Evolutionary conservation across 1,140 invertebrate species (phyloP).

Genomic region (Papilio helenus): DNA sequence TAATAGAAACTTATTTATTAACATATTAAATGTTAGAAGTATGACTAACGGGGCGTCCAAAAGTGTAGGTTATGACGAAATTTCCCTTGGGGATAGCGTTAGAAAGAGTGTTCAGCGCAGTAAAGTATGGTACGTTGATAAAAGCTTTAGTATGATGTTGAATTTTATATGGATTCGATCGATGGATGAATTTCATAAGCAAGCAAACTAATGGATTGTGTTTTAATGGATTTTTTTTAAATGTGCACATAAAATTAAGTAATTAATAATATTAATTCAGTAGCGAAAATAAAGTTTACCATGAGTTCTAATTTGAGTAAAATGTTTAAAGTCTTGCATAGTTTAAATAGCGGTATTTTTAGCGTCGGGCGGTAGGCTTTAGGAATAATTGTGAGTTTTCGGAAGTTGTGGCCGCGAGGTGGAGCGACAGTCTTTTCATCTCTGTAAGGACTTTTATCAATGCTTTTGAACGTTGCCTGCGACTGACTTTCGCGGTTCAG

Average conservation of each 20-base stretch:
- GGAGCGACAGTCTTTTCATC: conserved; percentile 34
- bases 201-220: neutral
- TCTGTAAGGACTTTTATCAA: conserved; percentile 31
- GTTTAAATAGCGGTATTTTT: conserved; percentile 26
- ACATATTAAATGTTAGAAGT: neutral
- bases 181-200: neutral
- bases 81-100: conserved; percentile 9
- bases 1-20: neutral
- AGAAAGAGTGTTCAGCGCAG: neutral
- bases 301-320: conserved; percentile 7
- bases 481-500: conserved; percentile 15
- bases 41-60: neutral
- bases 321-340: conserved; percentile 29
- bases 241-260: neutral
- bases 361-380: conserved; percentile 28
- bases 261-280: neutral
- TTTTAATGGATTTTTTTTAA: neutral
- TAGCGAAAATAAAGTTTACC: neutral
- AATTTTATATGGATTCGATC: conserved; percentile 6
- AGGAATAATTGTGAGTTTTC: conserved; percentile 34
- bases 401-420: conserved; percentile 29
- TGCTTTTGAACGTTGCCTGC: conserved; percentile 31
- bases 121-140: neutral
- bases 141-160: neutral
- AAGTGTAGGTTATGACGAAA: conserved; percentile 8